Evolutionary conservation across 1,140 invertebrate genomes (phyloP).

Genomic region (Dendroctonus valens): DNA sequence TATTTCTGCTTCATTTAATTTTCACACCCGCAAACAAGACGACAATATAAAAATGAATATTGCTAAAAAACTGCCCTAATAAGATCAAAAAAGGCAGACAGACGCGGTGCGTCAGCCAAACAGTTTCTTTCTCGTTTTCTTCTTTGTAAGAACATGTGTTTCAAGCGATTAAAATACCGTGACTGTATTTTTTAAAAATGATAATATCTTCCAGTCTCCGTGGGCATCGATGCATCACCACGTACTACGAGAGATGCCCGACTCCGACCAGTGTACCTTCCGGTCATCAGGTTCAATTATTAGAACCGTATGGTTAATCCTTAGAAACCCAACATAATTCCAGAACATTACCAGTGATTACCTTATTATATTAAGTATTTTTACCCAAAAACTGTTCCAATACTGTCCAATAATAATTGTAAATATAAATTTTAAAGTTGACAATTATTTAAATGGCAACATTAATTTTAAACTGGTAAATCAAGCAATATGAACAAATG

Average conservation of each 20-base stretch:
- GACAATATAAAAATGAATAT: too few species aligned
- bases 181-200: conserved; percentile 30
- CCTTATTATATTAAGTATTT: conserved; percentile 15
- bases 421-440: too few species aligned
- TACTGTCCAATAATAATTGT: too few species aligned
- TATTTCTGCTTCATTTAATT: too few species aligned
- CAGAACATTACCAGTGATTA: conserved; percentile 6
- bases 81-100: too few species aligned
- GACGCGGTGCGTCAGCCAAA: too few species aligned
- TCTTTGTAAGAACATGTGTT: conserved; percentile 21
- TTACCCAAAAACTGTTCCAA: background rate
- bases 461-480: too few species aligned
- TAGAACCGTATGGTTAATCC: conserved; percentile 17
- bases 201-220: conserved; percentile 23
- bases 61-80: too few species aligned
- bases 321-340: conserved; percentile 23
- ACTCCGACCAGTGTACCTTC: conserved; percentile 9
- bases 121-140: conserved; percentile 5
- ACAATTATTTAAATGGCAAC: too few species aligned
- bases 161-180: conserved; percentile 29
- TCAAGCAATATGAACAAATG: too few species aligned
- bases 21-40: too few species aligned
- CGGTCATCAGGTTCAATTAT: conserved; percentile 27
- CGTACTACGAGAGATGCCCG: background rate
- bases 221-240: conserved; percentile 23